Evolutionary conservation across 2,113 vertebrate species (phyloP).

Genomic region (Myanophis thanlyinensis): DNA sequence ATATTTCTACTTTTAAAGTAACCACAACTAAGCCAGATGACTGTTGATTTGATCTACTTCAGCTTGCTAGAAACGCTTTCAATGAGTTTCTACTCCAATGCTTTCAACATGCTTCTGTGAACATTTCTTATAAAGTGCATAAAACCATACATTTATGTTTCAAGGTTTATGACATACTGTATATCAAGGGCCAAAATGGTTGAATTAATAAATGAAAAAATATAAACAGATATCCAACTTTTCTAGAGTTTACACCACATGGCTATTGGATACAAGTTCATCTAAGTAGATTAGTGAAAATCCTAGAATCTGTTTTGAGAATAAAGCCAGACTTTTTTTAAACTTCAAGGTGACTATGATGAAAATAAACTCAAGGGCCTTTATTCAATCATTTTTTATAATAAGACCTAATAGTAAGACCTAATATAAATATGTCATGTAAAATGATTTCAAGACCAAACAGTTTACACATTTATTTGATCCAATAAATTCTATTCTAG

Average conservation of each 20-base stretch:
- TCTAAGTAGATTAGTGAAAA: neutral
- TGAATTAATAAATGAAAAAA: conserved; percentile 7
- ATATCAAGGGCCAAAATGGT: neutral
- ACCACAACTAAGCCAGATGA: neutral
- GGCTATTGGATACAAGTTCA: neutral
- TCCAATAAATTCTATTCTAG: neutral
- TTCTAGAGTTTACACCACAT: neutral
- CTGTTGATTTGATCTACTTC: neutral
- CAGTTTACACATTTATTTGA: neutral
- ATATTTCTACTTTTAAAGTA: neutral
- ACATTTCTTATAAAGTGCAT: neutral
- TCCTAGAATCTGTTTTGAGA: neutral
- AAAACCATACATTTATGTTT: neutral
- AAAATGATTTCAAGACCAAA: neutral
- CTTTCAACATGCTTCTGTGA: neutral
- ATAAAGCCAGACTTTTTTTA: neutral
- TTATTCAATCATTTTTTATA: neutral
- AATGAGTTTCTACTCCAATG: neutral
- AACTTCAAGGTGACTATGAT: neutral
- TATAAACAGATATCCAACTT: neutral
- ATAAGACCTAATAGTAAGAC: neutral
- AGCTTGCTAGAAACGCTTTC: neutral
- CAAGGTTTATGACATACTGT: neutral
- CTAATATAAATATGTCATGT: neutral
- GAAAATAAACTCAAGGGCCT: neutral